phyloP scores from a whole-genome alignment of 2,113 vertebrate genomes.

The Aix galericulata region DNA sequence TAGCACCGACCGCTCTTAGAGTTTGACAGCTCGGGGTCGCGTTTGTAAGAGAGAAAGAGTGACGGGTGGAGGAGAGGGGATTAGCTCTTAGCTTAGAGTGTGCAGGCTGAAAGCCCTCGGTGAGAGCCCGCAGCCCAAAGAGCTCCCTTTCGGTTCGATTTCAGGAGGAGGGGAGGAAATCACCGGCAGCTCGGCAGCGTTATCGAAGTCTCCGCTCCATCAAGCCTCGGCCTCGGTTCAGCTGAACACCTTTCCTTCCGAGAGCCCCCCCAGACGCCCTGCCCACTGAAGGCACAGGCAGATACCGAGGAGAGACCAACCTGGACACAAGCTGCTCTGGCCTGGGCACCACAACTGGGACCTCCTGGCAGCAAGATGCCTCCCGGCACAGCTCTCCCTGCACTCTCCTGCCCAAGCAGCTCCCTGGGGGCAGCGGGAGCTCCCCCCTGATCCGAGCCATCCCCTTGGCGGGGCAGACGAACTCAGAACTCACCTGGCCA shows the following conservation, averaged over 20 bases:
- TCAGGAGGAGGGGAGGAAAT: not conserved
- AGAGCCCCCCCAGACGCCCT: not conserved
- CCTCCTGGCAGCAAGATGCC: not conserved
- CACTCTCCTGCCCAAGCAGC: not conserved
- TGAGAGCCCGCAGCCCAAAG: not conserved
- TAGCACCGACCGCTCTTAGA: not conserved
- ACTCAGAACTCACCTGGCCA: constrained; percentile 92
- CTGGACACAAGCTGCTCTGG: accelerated
- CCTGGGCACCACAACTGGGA: not conserved
- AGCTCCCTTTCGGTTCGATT: not conserved
- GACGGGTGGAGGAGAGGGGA: not conserved
- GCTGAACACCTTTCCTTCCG: not conserved
- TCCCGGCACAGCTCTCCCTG: not conserved
- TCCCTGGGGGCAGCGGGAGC: not conserved
- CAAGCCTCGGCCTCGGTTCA: not conserved
- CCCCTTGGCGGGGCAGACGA: accelerated
- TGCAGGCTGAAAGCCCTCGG: not conserved
- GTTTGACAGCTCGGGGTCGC: not conserved
- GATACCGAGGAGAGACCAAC: not conserved
- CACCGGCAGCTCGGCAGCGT: not conserved
- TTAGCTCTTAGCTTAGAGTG: not conserved
- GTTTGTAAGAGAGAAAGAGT: not conserved
- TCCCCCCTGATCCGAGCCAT: accelerated
- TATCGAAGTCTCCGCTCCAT: not conserved
- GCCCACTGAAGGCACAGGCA: accelerated